Conservation (phyloP, 2,888 invertebrate species). For the Chouioia cunea region DNA sequence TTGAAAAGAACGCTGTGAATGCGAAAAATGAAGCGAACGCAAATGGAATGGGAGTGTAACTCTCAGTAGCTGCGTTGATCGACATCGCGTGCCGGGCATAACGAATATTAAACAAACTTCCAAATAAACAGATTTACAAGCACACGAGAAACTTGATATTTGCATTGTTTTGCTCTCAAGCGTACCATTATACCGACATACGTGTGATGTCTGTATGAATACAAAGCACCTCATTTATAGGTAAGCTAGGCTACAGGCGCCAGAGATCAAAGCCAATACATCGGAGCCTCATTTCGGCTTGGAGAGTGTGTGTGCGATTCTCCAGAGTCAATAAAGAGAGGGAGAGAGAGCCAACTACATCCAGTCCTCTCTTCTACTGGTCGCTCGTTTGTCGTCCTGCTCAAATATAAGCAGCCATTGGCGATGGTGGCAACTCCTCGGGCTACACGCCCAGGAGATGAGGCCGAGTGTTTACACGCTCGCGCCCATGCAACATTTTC, state of each 20-base stretch:
- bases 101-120: constrained; percentile 17
- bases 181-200: constrained; percentile 4
- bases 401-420: constrained; percentile 9
- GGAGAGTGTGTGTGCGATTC: neutral
- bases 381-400: constrained; percentile 1
- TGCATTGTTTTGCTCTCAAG: neutral
- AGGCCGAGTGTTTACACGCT: constrained; percentile 20
- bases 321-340: constrained; percentile 19
- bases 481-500: constrained; percentile 14
- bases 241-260: neutral
- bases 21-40: too few species aligned
- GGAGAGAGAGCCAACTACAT: neutral
- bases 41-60: too few species aligned
- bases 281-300: neutral
- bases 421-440: neutral
- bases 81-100: neutral
- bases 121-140: constrained; percentile 21
- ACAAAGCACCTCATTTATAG: constrained; percentile 9
- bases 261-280: constrained; percentile 2
- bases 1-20: too few species aligned
- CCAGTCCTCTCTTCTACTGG: neutral
- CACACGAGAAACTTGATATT: too few species aligned
- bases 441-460: constrained; percentile 10
- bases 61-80: too few species aligned
- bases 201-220: constrained; percentile 5